Base-by-base conservation (phyloP, 53 echinoderm and acorn worm genomes). In the Arbacia lixula region DNA sequence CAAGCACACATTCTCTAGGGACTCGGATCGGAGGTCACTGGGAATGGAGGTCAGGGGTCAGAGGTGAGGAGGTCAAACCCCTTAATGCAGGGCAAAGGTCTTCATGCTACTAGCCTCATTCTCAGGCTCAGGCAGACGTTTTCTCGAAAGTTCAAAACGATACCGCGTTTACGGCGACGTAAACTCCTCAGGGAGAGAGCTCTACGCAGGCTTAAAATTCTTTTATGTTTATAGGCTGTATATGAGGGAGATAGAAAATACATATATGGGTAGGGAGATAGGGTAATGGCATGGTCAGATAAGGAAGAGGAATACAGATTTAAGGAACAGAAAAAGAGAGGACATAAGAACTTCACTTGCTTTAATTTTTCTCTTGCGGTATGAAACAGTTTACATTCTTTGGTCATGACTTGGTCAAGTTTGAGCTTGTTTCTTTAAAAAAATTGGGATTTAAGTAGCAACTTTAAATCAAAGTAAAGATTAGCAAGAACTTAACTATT, bases 41-140 rank as follows among this genome's bases (percentile, higher is more conserved):
- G 64, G 82, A 49, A 62, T 46, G 82, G 82, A 81, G 82, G 82
- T 81, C 82, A 81, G 43, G 63, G 82, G 82, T 81, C 20, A 81
- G 77, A 38, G 50, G 53, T 52, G 43, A 17, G 74, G 74, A 51
- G 74, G 74, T 74, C 74, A 74, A 53, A 51, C 51, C 74, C 74
- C 74, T 34, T 53, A 43, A 74, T 74, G 74, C 74, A 77, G 57
- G 77, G 55, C 57, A 57, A 50, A 37, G 58, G 77, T 38, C 58
- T 37, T 77, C 58, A 56, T 58, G 58, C 58, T 56, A 46, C 46
- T 77, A 58, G 57, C 57, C 77, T 77, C 57, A 56, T 77, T 77
- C 53, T 52, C 50, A 74, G 74, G 74, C 74, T 53, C 74, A 53
- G 53, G 74, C 74, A 74, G 31, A 74, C 12, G 29, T 37, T 12